Conservation (phyloP, 2,113 vertebrate genomes). For the Oreocharis arfaki region DNA sequence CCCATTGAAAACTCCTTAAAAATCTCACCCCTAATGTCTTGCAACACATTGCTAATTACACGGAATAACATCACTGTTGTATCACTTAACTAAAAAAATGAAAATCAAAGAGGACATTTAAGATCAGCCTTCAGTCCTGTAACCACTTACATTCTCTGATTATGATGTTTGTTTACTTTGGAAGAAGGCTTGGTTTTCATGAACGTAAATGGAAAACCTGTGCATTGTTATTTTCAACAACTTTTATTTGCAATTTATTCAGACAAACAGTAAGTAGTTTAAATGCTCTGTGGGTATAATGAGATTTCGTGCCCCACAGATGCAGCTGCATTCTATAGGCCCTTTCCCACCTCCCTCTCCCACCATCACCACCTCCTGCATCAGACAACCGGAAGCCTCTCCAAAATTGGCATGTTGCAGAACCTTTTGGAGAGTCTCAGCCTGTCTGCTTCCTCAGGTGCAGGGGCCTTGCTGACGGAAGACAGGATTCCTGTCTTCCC, state of each 20-base stretch:
- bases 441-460: not conserved
- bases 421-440: not conserved
- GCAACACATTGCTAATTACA: not conserved
- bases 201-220: not conserved
- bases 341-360: no score
- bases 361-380: not conserved
- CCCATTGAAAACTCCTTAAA: not conserved
- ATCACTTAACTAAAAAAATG: not conserved
- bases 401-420: not conserved
- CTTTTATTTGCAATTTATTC: not conserved
- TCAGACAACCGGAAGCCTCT: not conserved
- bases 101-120: not conserved
- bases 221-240: not conserved
- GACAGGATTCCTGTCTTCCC: not conserved
- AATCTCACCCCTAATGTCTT: not conserved
- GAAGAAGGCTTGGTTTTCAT: not conserved
- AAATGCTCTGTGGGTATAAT: not conserved
- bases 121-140: not conserved
- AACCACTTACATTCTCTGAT: not conserved
- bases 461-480: rapidly evolving
- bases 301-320: not conserved
- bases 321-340: not conserved
- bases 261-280: not conserved
- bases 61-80: not conserved
- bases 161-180: not conserved